phyloP scores from a whole-genome alignment of 2,113 vertebrate species.

The Lasiurus cinereus region DNA sequence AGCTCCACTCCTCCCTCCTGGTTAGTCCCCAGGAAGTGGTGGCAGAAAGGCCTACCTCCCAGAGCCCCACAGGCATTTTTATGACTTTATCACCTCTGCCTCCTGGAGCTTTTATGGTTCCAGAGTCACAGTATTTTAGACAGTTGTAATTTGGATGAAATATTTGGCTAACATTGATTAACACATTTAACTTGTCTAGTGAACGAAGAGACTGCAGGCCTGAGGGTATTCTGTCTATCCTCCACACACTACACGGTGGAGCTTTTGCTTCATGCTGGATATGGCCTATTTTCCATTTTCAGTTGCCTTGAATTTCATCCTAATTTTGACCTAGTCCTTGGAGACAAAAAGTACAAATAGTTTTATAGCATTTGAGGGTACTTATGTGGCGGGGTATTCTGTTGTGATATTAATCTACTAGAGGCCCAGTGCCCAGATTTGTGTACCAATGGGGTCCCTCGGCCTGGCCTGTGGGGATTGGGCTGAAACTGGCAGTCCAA shows the following conservation, averaged over 20 bases:
- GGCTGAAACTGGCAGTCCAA: too few relatives aligned
- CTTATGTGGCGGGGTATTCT: slow-evolving; percentile 3
- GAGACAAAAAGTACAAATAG: neutral
- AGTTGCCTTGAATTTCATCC: slow-evolving; percentile 24
- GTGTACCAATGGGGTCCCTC: too few relatives aligned
- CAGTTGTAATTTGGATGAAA: neutral
- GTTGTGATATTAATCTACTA: slow-evolving; percentile 4
- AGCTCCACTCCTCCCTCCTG: neutral
- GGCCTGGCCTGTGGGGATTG: too few relatives aligned
- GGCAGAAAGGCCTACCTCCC: neutral
- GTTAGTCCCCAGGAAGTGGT: neutral
- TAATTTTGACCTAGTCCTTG: slow-evolving; percentile 39
- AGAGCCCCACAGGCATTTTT: neutral
- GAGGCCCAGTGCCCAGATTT: too few relatives aligned
- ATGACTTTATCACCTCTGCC: neutral
- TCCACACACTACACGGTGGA: neutral
- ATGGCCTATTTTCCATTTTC: neutral
- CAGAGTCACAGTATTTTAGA: neutral
- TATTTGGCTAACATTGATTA: neutral
- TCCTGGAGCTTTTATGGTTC: neutral
- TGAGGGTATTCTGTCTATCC: neutral
- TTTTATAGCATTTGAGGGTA: neutral
- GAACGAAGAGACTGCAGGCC: neutral
- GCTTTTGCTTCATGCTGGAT: neutral
- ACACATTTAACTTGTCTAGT: neutral